Percentiles rank a stretch among this genome's conserved stretches.
Evolutionary conservation across 1,140 invertebrate genomes (phyloP).

Genomic region (Leptinotarsa texana): DNA sequence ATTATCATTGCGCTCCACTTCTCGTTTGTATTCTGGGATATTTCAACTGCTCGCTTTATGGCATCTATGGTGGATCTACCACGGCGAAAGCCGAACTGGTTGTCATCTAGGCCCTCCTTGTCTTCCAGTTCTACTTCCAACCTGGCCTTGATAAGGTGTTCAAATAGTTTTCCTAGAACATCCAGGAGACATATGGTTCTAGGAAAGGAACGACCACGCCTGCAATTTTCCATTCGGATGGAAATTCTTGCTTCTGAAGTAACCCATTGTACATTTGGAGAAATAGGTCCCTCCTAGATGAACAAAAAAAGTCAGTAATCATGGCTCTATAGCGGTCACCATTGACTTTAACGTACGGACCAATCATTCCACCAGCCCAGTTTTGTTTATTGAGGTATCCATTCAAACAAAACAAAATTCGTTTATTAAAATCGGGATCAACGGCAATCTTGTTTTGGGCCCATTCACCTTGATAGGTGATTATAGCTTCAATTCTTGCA

Average conservation of each 20-base stretch:
- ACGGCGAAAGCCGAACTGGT: slow-evolving; percentile 20
- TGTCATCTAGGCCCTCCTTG: background rate
- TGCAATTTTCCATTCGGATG: background rate
- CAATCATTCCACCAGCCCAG: too few species aligned
- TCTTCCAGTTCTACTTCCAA: slow-evolving; percentile 19
- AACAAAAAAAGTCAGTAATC: too few species aligned
- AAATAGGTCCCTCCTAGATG: background rate
- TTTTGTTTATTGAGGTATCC: too few species aligned
- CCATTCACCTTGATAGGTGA: too few species aligned
- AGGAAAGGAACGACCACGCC: background rate
- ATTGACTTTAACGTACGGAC: too few species aligned
- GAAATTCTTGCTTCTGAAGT: background rate
- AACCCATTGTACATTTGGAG: background rate
- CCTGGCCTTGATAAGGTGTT: too few species aligned
- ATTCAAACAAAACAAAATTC: too few species aligned
- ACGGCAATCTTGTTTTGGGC: too few species aligned
- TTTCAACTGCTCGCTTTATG: slow-evolving; percentile 15
- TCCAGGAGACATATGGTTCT: too few species aligned
- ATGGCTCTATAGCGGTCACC: too few species aligned
- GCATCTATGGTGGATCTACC: slow-evolving; percentile 21
- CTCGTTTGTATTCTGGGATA: background rate
- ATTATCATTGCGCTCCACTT: slow-evolving; percentile 26
- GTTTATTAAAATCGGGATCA: too few species aligned
- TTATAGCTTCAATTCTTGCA: too few species aligned
- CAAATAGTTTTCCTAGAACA: background rate